Conservation (phyloP, 2,797 vertebrate species). For the Pachyuromys duprasi region DNA sequence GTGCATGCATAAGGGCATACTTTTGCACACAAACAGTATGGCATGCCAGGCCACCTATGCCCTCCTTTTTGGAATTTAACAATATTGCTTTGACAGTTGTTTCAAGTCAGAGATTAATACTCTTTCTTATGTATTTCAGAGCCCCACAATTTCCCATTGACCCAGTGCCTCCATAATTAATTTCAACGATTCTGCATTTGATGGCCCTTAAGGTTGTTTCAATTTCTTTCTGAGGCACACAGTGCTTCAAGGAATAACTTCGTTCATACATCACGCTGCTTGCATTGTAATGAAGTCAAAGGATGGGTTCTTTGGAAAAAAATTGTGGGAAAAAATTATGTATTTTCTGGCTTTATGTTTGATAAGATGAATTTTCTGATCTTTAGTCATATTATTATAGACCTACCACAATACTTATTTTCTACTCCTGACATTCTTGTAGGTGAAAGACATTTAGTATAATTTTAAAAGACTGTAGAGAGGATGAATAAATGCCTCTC, state of each 20-base stretch:
- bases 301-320: background rate
- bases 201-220: conserved; percentile 22
- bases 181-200: background rate
- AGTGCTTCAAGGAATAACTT: conserved; percentile 3
- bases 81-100: conserved; percentile 8
- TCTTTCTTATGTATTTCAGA: background rate
- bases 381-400: background rate
- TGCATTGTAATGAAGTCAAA: background rate
- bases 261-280: background rate
- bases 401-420: background rate
- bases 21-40: conserved; percentile 32
- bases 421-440: background rate
- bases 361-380: conserved; percentile 23
- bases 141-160: conserved; percentile 12
- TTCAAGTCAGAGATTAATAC: background rate
- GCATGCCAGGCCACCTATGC: background rate
- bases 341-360: conserved; percentile 41
- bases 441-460: background rate
- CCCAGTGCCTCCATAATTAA: background rate
- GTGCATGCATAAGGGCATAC: background rate
- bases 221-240: conserved; percentile 45
- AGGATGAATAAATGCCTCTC: background rate
- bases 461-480: background rate
- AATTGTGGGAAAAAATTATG: background rate
- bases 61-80: background rate